phyloP scores from a whole-genome alignment of 2,888 invertebrate species.

The Drosophila parthenogenetica region DNA sequence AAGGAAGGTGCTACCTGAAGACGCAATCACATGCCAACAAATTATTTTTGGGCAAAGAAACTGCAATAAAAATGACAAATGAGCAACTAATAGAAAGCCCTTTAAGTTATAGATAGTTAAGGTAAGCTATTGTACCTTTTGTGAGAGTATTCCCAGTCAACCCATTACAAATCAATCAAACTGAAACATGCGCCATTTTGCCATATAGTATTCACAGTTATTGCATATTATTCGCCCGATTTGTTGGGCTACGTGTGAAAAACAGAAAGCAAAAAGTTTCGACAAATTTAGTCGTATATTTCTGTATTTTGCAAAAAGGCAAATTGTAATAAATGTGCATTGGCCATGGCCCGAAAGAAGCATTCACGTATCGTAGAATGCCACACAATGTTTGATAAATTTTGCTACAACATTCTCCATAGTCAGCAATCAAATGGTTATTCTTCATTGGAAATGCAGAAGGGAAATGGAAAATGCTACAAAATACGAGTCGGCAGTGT shows the following conservation, averaged over 20 bases:
- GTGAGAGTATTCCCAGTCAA: conserved; percentile 1
- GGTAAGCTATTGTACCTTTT: not conserved
- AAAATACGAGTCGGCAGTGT: not conserved
- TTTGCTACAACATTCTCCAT: conserved; percentile 16
- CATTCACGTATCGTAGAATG: conserved; percentile 37
- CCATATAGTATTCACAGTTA: conserved; percentile 5
- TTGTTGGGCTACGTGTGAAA: conserved; percentile 46
- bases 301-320: conserved; percentile 14
- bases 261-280: conserved; percentile 26
- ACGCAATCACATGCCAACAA: conserved; percentile 56
- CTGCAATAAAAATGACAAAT: not conserved
- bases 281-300: conserved; percentile 7
- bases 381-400: conserved; percentile 22
- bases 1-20: conserved; percentile 28
- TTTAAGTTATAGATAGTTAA: not conserved
- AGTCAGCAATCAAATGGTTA: conserved; percentile 29
- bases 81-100: conserved; percentile 22
- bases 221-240: conserved; percentile 15
- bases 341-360: conserved; percentile 6
- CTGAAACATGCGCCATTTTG: conserved; percentile 25
- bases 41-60: conserved; percentile 9
- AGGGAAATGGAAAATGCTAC: conserved; percentile 14
- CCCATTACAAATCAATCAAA: conserved; percentile 61
- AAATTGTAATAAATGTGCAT: conserved; percentile 35
- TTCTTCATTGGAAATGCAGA: conserved; percentile 29